Evolutionary conservation across 37 sponge, comb jelly and placozoan genomes (phyloP), one percentile per base, ranked within the genome.

Genomic region (Oopsacas minuta): DNA sequence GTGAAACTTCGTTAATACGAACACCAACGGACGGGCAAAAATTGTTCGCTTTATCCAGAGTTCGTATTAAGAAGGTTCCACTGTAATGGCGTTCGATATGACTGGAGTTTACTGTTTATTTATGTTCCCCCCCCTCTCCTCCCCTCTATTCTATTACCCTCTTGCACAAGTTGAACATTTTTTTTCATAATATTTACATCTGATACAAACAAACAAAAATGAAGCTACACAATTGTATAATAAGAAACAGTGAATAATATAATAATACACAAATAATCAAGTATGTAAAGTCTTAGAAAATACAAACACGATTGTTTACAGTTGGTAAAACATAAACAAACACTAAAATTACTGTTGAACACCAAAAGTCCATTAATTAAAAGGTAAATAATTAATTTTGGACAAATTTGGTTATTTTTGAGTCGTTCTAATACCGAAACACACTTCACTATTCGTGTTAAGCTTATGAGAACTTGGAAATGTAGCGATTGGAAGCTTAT

Each of bases 361-460:
- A 42, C 49, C 49, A 42, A 42, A 42, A 42, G 49, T 42, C 49
- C 49, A 42, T 15, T 42, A 17, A 15, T 42, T 42, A 17, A 42
- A 42, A 42, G 7, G 5, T 61, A 61, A 3, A n/a, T 61, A 20
- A 61, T 61, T 61, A 61, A 61, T 61, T 12, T 22, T 20, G 75
- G 30, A 34, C 17, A 3, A 61, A 3, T 5, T 61, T 61, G 30
- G 75, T 12, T 61, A 61, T 61, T 61, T 61, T 34, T 61, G 75
- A 20, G 28, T 20, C 75, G 28, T 61, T 61, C 75, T 61, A 20
- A 61, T n/a, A 25, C 75, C 75, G 28, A 61, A 61, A 34, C 75
- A 61, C 75, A 61, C 75, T 61, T 61, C 75, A 61, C 75, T 61
- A 25, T 61, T 61, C 75, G 22, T 34, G 75, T 61, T 12, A 5